Conservation (phyloP, 2,113 vertebrate genomes). For the Spermophilus dauricus region DNA sequence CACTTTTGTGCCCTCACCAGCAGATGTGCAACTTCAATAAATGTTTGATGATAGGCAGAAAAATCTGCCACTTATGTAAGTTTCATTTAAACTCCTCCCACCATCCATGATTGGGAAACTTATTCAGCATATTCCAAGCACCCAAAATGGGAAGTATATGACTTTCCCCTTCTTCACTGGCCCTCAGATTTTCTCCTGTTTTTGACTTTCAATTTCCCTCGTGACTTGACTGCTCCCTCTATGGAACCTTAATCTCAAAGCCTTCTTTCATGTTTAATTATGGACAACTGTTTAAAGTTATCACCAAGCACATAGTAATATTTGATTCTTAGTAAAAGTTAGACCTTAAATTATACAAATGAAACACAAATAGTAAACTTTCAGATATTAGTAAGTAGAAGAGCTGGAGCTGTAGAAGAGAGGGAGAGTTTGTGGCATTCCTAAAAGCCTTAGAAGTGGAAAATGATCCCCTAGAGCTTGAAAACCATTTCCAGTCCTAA, state of each 20-base stretch:
- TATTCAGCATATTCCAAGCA: neutral
- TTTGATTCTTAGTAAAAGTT: neutral
- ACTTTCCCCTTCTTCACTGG: neutral
- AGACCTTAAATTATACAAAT: constrained; percentile 9
- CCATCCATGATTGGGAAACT: neutral
- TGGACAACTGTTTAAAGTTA: constrained; percentile 6
- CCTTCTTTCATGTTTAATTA: neutral
- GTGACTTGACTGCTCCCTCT: neutral
- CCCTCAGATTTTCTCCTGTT: neutral
- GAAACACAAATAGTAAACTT: constrained; percentile 50
- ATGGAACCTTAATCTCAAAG: constrained; percentile 1
- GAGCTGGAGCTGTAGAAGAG: neutral
- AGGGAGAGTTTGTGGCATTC: constrained; percentile 23
- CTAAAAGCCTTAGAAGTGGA: neutral
- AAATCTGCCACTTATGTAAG: neutral
- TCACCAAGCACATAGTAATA: neutral
- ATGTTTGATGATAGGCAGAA: constrained; percentile 27
- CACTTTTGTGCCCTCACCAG: neutral
- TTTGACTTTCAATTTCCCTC: constrained; percentile 6
- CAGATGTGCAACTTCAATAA: neutral
- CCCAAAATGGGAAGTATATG: neutral
- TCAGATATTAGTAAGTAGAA: constrained; percentile 12
- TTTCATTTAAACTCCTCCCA: neutral
- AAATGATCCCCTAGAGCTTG: constrained; percentile 12
- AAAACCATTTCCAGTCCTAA: neutral